Conservation (phyloP, 2,797 vertebrate genomes). For the Hafferia zeledoni region DNA sequence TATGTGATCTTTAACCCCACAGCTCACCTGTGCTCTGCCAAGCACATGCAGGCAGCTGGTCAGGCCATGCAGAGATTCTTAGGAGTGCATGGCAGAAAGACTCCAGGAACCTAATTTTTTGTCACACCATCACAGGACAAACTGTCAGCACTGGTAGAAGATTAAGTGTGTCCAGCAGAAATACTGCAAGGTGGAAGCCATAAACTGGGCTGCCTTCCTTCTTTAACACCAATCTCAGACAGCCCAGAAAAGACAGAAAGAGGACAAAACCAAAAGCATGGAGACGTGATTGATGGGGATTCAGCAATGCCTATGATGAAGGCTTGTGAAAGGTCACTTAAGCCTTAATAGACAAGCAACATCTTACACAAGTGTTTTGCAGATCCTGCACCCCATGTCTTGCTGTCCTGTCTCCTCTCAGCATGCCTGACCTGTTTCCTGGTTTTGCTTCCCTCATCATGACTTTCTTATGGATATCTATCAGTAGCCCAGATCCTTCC, state of each 20-base stretch:
- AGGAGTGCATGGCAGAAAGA: neutral
- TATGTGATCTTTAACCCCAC: neutral
- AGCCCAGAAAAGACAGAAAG: neutral
- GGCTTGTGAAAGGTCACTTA: neutral
- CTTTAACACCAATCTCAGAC: neutral
- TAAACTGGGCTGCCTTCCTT: neutral
- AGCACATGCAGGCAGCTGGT: neutral
- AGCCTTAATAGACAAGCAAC: neutral
- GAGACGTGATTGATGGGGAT: neutral
- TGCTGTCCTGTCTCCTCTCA: neutral
- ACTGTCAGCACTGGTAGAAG: neutral
- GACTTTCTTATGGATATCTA: neutral
- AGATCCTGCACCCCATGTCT: neutral
- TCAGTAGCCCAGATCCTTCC: neutral
- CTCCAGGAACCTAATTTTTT: neutral
- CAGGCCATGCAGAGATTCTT: neutral
- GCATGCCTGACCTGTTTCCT: neutral
- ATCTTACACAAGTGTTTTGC: neutral
- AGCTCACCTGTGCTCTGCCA: neutral
- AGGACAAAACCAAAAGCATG: neutral
- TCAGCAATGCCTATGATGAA: neutral
- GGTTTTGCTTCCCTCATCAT: neutral
- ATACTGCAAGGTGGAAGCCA: neutral
- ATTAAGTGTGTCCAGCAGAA: neutral
- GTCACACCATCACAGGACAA: neutral